Conservation (phyloP, 2,797 vertebrate species). For the Scyliorhinus canicula region DNA sequence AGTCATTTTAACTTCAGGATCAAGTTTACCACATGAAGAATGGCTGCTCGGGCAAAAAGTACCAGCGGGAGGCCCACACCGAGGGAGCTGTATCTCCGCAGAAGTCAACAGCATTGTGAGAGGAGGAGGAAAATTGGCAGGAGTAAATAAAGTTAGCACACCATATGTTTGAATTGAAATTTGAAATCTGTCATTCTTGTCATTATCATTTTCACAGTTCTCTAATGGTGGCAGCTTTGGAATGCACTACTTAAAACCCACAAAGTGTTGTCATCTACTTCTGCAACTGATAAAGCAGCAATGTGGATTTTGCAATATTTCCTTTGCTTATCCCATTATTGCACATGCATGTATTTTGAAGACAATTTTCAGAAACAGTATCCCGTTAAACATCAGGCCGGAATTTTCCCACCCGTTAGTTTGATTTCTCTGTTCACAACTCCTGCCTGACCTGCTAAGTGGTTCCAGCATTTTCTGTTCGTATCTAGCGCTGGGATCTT, state of each 20-base stretch:
- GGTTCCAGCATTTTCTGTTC: too few relatives aligned
- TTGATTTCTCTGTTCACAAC: too few relatives aligned
- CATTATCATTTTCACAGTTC: background rate
- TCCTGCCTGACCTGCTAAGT: too few relatives aligned
- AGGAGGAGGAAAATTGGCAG: background rate
- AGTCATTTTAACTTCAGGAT: too few relatives aligned
- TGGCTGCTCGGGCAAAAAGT: background rate
- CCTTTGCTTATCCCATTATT: background rate
- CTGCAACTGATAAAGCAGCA: background rate
- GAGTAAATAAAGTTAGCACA: background rate
- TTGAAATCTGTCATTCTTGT: background rate
- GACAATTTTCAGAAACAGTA: background rate
- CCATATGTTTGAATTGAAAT: background rate
- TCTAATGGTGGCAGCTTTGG: background rate
- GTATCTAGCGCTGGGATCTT: too few relatives aligned
- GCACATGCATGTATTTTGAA: background rate
- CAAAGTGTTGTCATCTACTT: background rate
- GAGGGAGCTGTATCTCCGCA: background rate
- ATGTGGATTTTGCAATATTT: background rate
- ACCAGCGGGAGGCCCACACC: background rate
- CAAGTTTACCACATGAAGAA: background rate
- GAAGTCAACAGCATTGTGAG: background rate
- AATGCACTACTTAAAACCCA: background rate
- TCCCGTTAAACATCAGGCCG: background rate
- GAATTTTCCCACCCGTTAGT: too few relatives aligned